Percentiles rank a stretch among this genome's conserved stretches.
Evolutionary conservation across 2,888 invertebrate genomes (phyloP).

Genomic region (Ceratothoa steindachneri): DNA sequence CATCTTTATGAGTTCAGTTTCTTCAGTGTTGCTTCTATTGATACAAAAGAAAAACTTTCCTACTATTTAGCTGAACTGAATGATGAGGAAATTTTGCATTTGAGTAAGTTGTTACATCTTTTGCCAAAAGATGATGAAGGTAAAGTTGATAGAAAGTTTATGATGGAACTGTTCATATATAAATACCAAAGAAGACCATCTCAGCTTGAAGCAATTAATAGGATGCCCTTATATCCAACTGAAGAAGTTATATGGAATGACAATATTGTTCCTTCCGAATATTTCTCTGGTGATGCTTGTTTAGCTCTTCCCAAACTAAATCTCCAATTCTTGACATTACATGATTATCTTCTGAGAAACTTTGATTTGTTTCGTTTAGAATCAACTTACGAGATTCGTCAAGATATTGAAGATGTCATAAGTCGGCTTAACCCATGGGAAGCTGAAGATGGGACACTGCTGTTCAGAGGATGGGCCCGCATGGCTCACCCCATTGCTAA

Average conservation of each 20-base stretch:
- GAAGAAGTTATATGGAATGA: slow-evolving; percentile 99
- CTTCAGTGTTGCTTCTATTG: slow-evolving; percentile 91
- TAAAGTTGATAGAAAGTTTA: slow-evolving; percentile 33
- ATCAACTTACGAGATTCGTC: slow-evolving; percentile 94
- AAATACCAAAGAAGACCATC: slow-evolving; percentile 79
- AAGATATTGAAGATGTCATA: slow-evolving; percentile 96
- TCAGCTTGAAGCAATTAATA: slow-evolving; percentile 89
- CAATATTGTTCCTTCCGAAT: slow-evolving; percentile 95
- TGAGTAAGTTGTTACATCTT: slow-evolving; percentile 80
- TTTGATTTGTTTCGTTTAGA: slow-evolving; percentile 96
- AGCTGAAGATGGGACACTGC: slow-evolving; percentile 76
- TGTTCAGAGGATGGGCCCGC: slow-evolving; percentile 97
- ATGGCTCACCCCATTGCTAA: slow-evolving; percentile 93
- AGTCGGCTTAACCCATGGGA: slow-evolving; percentile 91
- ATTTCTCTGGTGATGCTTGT: slow-evolving; percentile 92
- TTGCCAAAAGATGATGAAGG: slow-evolving; percentile 60
- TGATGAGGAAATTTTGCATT: slow-evolving; percentile 72
- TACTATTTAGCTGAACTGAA: slow-evolving; percentile 78
- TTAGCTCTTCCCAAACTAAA: slow-evolving; percentile 95
- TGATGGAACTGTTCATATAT: slow-evolving; percentile 49
- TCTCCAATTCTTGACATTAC: slow-evolving; percentile 93
- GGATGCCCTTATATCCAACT: slow-evolving; percentile 97
- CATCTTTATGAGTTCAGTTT: slow-evolving; percentile 80
- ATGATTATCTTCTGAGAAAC: slow-evolving; percentile 94
- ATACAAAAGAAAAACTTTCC: slow-evolving; percentile 73